A percentile compares a stretch with the other conserved stretches of the same genome.
phyloP scores from a whole-genome alignment of 2,888 invertebrate species.

The Galerucella calmariensis region DNA sequence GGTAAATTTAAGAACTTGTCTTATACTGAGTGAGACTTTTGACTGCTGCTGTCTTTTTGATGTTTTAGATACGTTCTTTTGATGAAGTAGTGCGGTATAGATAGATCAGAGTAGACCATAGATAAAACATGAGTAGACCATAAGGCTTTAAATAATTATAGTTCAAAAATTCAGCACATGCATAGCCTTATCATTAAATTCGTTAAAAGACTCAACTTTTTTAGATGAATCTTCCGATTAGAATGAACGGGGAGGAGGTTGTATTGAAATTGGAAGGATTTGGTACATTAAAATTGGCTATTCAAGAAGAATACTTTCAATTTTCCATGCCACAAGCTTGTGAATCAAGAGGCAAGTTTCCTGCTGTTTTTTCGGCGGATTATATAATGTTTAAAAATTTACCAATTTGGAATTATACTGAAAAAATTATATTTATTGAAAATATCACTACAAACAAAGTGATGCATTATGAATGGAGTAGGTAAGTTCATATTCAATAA shows the following conservation, averaged over 20 bases:
- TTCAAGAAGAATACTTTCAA: conserved; percentile 7
- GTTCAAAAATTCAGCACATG: too few species aligned
- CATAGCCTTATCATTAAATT: background rate
- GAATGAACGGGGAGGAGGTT: conserved; percentile 16
- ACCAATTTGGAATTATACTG: conserved; percentile 55
- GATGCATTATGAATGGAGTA: conserved; percentile 62
- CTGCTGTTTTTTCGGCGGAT: conserved; percentile 58
- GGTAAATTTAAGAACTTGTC: too few species aligned
- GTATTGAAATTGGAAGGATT: conserved; percentile 18
- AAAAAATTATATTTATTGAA: conserved; percentile 62
- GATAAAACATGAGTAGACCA: too few species aligned
- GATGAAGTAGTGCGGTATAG: too few species aligned
- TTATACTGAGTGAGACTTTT: too few species aligned
- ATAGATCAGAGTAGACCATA: too few species aligned
- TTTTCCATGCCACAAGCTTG: conserved; percentile 28
- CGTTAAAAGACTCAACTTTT: conserved; percentile 1
- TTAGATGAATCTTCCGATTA: conserved; percentile 40
- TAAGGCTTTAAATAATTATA: too few species aligned
- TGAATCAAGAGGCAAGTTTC: conserved; percentile 33
- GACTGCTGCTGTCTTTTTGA: too few species aligned
- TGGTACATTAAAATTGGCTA: background rate
- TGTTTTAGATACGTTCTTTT: too few species aligned
- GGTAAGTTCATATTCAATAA: conserved; percentile 50
- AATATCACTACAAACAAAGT: conserved; percentile 59
- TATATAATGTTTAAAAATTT: conserved; percentile 57